These are phyloP conservation scores for Luidia sarsii DNA, from an alignment of 53 echinoderm and acorn worm species.

Conservation along the genomic window DNA sequence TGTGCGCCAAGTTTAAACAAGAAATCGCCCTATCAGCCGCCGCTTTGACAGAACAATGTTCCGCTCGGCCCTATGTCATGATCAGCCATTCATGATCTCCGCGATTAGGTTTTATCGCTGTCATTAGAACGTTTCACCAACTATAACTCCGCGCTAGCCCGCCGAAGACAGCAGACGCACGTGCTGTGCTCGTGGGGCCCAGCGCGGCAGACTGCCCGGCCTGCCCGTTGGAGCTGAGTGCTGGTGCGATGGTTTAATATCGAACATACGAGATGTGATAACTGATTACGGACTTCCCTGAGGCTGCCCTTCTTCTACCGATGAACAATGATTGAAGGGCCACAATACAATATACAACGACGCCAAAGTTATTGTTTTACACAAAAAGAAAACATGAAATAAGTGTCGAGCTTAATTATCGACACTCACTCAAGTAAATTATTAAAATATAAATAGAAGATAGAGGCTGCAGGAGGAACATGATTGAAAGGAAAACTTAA, in stretches of 20 bases:
- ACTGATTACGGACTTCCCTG: conserved; percentile 18
- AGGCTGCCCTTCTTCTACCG: neutral
- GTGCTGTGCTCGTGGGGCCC: conserved; percentile 7
- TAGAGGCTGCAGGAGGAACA: too few species aligned
- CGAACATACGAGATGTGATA: conserved; percentile 39
- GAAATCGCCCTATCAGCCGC: conserved; percentile 64
- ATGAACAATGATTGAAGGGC: neutral
- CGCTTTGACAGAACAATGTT: conserved; percentile 61
- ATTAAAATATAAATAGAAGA: too few species aligned
- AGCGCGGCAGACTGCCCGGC: conserved; percentile 30
- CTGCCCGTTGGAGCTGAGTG: conserved; percentile 22
- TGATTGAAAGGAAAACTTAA: too few species aligned
- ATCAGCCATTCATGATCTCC: conserved; percentile 59
- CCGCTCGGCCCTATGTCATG: conserved; percentile 54
- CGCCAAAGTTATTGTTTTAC: neutral
- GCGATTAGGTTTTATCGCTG: conserved; percentile 56
- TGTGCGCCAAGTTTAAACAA: conserved; percentile 65
- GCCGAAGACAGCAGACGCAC: conserved; percentile 33
- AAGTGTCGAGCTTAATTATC: too few species aligned
- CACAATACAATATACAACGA: too few species aligned
- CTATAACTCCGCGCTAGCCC: conserved; percentile 12
- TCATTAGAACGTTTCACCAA: conserved; percentile 48
- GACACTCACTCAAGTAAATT: too few species aligned
- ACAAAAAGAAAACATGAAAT: neutral
- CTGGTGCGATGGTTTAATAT: conserved; percentile 34